Evolutionary conservation across 2,797 vertebrate species (phyloP).

Genomic region (Neostethus bicornis): DNA sequence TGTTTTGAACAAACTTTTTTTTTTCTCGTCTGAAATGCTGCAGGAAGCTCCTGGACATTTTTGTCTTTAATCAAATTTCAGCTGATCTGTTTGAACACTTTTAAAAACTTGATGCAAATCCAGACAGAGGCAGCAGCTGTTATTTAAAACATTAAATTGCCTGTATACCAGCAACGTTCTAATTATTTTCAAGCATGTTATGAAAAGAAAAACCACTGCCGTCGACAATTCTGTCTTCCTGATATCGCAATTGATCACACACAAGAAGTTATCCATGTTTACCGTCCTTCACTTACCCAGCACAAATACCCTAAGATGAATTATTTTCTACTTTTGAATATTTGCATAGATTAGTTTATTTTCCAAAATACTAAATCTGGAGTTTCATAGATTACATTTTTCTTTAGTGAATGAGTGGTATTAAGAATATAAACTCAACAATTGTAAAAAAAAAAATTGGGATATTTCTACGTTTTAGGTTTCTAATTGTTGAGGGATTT

Average conservation of each 20-base stretch:
- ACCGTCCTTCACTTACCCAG: constrained; percentile 38
- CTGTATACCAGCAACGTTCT: constrained; percentile 19
- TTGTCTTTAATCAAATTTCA: constrained; percentile 14
- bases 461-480: constrained; percentile 83
- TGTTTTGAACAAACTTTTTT: constrained; percentile 52
- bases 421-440: constrained; percentile 54
- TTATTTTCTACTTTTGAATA: constrained; percentile 41
- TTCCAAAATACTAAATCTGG: constrained; percentile 46
- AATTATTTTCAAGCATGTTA: constrained; percentile 24
- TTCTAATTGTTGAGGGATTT: constrained; percentile 79
- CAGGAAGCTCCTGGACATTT: constrained; percentile 2
- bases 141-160: constrained; percentile 19
- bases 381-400: constrained; percentile 53
- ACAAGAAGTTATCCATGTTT: constrained; percentile 22
- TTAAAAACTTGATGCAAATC: not conserved
- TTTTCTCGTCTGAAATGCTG: constrained; percentile 59
- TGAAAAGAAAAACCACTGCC: not conserved
- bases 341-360: constrained; percentile 44
- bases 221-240: not conserved
- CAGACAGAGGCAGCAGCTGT: constrained; percentile 1
- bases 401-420: constrained; percentile 51
- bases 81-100: constrained; percentile 1
- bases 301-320: constrained; percentile 12
- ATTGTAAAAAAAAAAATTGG: constrained; percentile 64
- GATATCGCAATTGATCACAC: constrained; percentile 19